Conservation (phyloP, 2,888 invertebrate species). For the Polydrusus tereticollis region DNA sequence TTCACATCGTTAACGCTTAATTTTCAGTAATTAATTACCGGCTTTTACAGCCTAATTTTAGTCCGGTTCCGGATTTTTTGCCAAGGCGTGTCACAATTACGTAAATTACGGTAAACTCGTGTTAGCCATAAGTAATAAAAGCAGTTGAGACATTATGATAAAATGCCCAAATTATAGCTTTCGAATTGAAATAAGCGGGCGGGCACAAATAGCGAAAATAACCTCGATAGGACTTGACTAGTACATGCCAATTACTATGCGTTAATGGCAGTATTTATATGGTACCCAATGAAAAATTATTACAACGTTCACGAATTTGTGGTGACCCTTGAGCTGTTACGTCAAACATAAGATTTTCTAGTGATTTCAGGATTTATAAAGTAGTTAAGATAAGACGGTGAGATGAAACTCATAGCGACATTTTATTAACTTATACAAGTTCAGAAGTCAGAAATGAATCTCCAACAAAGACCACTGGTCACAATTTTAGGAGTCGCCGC, state of each 20-base stretch:
- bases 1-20: background rate
- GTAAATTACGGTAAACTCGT: background rate
- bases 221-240: constrained; percentile 1
- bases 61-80: constrained; percentile 16
- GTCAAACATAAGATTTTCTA: too few species aligned
- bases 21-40: constrained; percentile 4
- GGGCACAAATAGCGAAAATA: constrained; percentile 11
- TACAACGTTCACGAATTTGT: too few species aligned
- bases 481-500: too few species aligned
- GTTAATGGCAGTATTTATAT: background rate
- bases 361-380: too few species aligned
- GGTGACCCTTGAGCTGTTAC: too few species aligned
- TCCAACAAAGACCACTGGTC: too few species aligned
- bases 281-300: too few species aligned
- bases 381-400: too few species aligned
- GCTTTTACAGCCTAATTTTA: background rate
- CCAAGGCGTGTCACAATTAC: constrained; percentile 12
- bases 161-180: constrained; percentile 16
- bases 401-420: too few species aligned
- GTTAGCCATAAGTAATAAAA: background rate
- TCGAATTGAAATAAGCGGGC: constrained; percentile 6
- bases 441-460: too few species aligned
- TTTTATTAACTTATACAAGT: too few species aligned
- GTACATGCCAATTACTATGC: background rate
- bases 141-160: background rate